Conservation (phyloP, 2,888 invertebrate species). For the Ecdyonurus torrentis region DNA sequence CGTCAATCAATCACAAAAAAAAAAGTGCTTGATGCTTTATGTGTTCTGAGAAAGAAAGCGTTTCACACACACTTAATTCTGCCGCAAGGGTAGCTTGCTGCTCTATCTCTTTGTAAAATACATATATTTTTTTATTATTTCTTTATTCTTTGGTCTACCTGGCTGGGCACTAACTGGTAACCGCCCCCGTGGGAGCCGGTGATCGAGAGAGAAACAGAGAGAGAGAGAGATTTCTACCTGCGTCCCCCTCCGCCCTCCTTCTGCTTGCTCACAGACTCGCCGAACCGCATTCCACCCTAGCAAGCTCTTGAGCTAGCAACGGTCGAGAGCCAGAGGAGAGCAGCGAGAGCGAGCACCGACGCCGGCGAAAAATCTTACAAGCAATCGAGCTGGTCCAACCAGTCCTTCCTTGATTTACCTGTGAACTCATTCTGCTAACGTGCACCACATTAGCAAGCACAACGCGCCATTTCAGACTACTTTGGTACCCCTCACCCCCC, state of each 20-base stretch:
- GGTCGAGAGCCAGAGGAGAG: no score
- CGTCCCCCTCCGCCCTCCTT: not conserved
- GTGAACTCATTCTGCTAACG: no score
- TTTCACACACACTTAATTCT: not conserved
- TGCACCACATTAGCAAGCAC: no score
- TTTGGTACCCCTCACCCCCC: no score
- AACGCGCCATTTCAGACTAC: no score
- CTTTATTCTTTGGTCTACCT: not conserved
- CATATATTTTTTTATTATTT: not conserved
- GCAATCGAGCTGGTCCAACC: not conserved
- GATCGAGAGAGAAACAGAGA: no score
- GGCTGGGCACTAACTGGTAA: not conserved
- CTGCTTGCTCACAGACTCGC: not conserved
- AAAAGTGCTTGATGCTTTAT: not conserved
- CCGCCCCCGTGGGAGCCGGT: not conserved
- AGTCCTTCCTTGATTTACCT: not conserved
- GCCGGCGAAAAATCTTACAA: not conserved
- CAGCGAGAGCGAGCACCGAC: not conserved
- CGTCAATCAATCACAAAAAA: no score
- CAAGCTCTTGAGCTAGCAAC: not conserved
- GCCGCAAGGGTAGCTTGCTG: not conserved
- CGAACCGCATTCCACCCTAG: conserved; percentile 1
- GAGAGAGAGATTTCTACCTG: not conserved
- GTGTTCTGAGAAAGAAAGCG: no score
- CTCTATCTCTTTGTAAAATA: no score